A percentile compares a stretch with the other conserved stretches of the same genome.
phyloP scores from a whole-genome alignment of 2,888 invertebrate genomes.

The Cataglyphis altisquamis region DNA sequence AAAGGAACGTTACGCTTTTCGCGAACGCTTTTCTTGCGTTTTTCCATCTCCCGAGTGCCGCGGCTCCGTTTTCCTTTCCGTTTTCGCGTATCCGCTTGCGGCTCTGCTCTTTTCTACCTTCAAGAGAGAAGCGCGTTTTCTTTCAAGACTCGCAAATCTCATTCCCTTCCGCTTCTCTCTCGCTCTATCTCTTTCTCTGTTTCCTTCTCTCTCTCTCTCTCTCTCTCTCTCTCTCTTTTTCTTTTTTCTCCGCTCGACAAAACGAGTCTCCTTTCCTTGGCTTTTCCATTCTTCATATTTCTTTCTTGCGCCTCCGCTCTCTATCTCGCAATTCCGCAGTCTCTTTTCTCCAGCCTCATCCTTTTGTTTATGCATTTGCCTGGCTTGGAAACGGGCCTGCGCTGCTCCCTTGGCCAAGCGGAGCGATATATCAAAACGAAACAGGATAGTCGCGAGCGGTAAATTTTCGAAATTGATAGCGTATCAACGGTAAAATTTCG shows the following conservation, averaged over 20 bases:
- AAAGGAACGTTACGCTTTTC: constrained; percentile 39
- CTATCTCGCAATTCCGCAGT: constrained; percentile 53
- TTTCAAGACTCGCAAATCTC: constrained; percentile 50
- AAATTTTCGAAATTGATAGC: constrained; percentile 53
- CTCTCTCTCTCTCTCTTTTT: background rate
- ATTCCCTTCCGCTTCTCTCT: background rate
- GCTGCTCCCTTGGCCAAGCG: constrained; percentile 35
- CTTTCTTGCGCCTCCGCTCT: constrained; percentile 59
- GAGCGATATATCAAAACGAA: constrained; percentile 49
- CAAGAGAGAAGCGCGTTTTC: constrained; percentile 61
- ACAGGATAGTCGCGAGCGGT: constrained; percentile 59
- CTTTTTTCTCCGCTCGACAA: constrained; percentile 18
- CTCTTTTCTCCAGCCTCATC: constrained; percentile 56
- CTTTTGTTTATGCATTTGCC: constrained; percentile 66
- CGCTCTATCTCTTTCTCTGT: constrained; percentile 9
- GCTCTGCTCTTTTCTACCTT: constrained; percentile 44
- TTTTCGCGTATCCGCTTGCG: constrained; percentile 60
- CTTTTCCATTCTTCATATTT: constrained; percentile 69
- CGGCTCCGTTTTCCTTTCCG: constrained; percentile 59
- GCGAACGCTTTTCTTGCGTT: constrained; percentile 48
- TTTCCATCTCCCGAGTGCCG: constrained; percentile 41
- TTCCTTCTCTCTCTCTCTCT: constrained; percentile 13
- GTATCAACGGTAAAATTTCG: constrained; percentile 13
- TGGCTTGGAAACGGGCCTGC: constrained; percentile 61
- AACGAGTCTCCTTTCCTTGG: constrained; percentile 45